Evolutionary conservation across 2,888 invertebrate genomes (phyloP).

Genomic region (Autographa gamma): DNA sequence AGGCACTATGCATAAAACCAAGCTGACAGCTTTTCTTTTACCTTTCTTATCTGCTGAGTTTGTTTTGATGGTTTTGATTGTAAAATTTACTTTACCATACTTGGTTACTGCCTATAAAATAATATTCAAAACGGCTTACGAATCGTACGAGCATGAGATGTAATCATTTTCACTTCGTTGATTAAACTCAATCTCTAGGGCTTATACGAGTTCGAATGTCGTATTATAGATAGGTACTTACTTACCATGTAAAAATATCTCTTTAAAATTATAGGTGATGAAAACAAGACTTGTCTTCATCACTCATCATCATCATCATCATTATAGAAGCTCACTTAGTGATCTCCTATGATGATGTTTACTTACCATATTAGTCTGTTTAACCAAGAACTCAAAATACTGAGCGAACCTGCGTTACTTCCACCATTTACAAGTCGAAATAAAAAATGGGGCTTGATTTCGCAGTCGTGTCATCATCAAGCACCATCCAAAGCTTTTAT

Average conservation of each 20-base stretch:
- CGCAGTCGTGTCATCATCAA: slow-evolving; percentile 10
- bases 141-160: background rate
- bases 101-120: background rate
- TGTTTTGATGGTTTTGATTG: too few species aligned
- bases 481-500: slow-evolving; percentile 23
- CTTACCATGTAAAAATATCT: background rate
- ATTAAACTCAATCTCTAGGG: slow-evolving; percentile 1
- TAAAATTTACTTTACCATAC: too few species aligned
- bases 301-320: too few species aligned
- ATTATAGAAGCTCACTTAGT: too few species aligned
- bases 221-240: background rate
- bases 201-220: background rate
- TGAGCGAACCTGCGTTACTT: background rate
- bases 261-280: too few species aligned
- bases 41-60: too few species aligned
- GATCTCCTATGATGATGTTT: too few species aligned
- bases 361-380: too few species aligned
- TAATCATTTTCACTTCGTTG: background rate
- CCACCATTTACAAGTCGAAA: background rate
- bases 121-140: background rate
- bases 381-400: too few species aligned
- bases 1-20: too few species aligned
- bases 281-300: too few species aligned
- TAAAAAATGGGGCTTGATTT: background rate
- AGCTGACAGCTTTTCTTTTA: background rate